Base-by-base conservation (phyloP, 37 sponge, comb jelly and placozoan species). In the Cliona cf. orientalis region DNA sequence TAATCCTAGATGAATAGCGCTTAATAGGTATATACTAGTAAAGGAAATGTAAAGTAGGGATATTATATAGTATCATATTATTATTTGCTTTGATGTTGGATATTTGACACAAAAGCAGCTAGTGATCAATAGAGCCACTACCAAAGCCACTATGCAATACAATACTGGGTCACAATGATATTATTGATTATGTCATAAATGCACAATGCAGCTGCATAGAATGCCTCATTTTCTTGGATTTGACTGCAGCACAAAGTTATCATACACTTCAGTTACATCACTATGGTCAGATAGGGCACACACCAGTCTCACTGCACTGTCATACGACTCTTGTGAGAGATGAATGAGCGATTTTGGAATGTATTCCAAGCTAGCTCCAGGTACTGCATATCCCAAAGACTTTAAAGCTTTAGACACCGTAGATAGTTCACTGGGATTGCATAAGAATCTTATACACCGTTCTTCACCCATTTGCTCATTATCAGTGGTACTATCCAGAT, bases 201-300 rank as follows among this genome's bases (percentile, higher is more conserved):
- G n/a, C n/a, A n/a, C n/a, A n/a, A n/a, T n/a, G n/a, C n/a, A n/a
- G n/a, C n/a, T n/a, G n/a, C n/a, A n/a, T n/a, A n/a, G n/a, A n/a
- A n/a, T n/a, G n/a, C n/a, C n/a, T n/a, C n/a, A n/a, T n/a, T n/a
- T n/a, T n/a, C n/a, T n/a, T n/a, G n/a, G n/a, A 49, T 66, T 6
- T 11, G 14, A 21, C 35, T 72, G 28, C 36, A 78, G 34, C 2
- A 40, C 55, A 58, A 89, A 69, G 62, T 90, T 90, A 39, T 72
- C 69, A 70, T 80, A 76, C 5, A 91, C 81, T 4, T 74, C 58
- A 6, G 86, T 53, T 28, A 91, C 91, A 58, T 85, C 87, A 4
- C 45, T 36, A 22, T 91, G 86, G 5, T 85, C 78, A 35, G 39
- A 39, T 42, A 91, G 37, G 0, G 53, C 34, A 9, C 76, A 72